phyloP scores from a whole-genome alignment of 2,888 invertebrate genomes.

The Panzeria rudis region DNA sequence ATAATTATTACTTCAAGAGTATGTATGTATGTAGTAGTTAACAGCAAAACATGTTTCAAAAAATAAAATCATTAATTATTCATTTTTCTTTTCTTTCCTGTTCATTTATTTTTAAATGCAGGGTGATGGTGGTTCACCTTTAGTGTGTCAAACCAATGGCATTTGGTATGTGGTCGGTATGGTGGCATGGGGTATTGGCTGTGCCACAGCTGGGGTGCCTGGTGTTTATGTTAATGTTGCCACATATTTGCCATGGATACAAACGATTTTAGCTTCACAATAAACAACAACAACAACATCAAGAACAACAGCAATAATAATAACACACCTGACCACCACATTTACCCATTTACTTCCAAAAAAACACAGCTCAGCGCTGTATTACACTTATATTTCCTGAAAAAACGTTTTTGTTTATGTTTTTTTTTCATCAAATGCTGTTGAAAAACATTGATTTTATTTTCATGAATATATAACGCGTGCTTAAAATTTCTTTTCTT shows the following conservation, averaged over 20 bases:
- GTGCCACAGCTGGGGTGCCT: conserved; percentile 88
- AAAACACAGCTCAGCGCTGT: neutral
- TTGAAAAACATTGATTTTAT: neutral
- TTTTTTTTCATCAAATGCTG: neutral
- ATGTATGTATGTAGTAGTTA: neutral
- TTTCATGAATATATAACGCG: neutral
- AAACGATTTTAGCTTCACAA: conserved; percentile 80
- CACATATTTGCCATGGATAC: conserved; percentile 88
- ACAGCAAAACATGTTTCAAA: neutral
- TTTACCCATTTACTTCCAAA: neutral
- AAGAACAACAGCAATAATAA: conserved; percentile 2
- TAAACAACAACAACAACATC: conserved; percentile 53
- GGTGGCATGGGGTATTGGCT: conserved; percentile 86
- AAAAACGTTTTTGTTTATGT: neutral
- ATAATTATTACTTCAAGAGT: neutral
- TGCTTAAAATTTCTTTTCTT: neutral
- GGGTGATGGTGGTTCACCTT: conserved; percentile 85
- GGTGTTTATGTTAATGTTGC: conserved; percentile 91
- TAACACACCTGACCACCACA: conserved; percentile 20
- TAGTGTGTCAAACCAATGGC: conserved; percentile 79
- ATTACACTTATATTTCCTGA: neutral
- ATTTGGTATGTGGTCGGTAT: conserved; percentile 84
- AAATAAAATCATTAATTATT: neutral
- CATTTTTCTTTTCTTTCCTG: conserved; percentile 7
- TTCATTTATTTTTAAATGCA: conserved; percentile 71